phyloP scores from a whole-genome alignment of 2,888 invertebrate genomes.

The Lycia hirtaria region DNA sequence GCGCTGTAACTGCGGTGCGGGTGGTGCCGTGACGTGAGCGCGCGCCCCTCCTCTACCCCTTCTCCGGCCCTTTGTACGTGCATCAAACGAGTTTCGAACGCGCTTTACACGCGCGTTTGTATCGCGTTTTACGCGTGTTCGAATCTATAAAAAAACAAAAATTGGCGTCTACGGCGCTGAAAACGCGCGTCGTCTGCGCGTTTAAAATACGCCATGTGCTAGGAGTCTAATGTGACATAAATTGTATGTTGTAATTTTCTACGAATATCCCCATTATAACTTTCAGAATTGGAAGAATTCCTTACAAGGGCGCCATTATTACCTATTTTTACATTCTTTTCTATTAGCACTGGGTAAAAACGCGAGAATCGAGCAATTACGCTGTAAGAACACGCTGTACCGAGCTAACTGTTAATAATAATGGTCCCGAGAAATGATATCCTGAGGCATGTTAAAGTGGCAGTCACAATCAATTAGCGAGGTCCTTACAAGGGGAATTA shows the following conservation, averaged over 20 bases:
- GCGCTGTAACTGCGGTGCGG: no score
- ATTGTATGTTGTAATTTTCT: not conserved
- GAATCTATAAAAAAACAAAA: no score
- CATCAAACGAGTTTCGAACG: no score
- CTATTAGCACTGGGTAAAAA: constrained; percentile 14
- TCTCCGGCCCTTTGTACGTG: no score
- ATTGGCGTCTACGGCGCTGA: no score
- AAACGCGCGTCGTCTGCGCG: no score
- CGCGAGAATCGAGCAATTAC: constrained; percentile 37
- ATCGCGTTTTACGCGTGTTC: no score
- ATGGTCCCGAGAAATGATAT: constrained; percentile 40
- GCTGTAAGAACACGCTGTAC: constrained; percentile 26
- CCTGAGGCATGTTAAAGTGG: constrained; percentile 26
- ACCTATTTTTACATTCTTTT: constrained; percentile 6
- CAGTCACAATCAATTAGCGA: constrained; percentile 40
- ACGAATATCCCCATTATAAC: constrained; percentile 3
- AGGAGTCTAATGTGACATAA: constrained; percentile 12
- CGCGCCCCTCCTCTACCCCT: no score
- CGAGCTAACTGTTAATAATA: constrained; percentile 35
- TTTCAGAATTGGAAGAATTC: constrained; percentile 10
- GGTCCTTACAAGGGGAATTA: constrained; percentile 27
- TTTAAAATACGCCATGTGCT: no score
- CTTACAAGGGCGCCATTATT: constrained; percentile 11
- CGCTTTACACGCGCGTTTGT: no score
- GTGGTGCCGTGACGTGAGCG: no score